phyloP scores from a whole-genome alignment of 2,113 vertebrate species.

The Pitta sordida region DNA sequence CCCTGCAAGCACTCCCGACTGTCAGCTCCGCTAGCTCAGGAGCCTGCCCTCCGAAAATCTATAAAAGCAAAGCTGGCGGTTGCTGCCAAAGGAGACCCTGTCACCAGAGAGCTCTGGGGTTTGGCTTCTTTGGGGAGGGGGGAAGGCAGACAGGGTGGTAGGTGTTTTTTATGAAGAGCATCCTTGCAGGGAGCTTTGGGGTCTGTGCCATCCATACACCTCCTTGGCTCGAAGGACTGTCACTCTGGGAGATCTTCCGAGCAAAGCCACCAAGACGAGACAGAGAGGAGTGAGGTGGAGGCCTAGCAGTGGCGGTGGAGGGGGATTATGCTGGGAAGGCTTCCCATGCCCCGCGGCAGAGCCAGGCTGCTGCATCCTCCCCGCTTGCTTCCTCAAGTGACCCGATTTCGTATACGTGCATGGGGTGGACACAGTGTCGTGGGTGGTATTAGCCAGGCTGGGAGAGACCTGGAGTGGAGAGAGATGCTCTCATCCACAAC shows the following conservation, averaged over 20 bases:
- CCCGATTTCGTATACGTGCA: not conserved
- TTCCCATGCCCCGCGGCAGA: not conserved
- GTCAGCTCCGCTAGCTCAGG: not conserved
- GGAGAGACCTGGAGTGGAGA: not conserved
- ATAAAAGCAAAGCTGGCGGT: not conserved
- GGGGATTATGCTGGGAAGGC: not conserved
- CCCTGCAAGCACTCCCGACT: not conserved
- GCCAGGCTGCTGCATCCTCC: not conserved
- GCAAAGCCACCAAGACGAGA: not conserved
- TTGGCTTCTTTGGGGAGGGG: not conserved
- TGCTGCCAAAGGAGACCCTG: not conserved
- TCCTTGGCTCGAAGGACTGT: not conserved
- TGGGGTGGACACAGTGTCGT: fast-evolving
- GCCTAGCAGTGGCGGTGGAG: not conserved
- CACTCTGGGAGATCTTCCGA: not conserved
- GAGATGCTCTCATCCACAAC: not conserved
- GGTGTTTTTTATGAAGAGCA: not conserved
- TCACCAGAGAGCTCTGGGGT: not conserved
- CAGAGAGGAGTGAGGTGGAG: not conserved
- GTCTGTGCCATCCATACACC: not conserved
- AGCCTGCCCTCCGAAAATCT: not conserved
- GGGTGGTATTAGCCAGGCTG: not conserved
- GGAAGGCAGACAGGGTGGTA: not conserved
- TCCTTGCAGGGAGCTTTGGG: not conserved
- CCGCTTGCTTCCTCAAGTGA: not conserved